Conservation (phyloP, 2,113 vertebrate species). For the Ascaphus truei region DNA sequence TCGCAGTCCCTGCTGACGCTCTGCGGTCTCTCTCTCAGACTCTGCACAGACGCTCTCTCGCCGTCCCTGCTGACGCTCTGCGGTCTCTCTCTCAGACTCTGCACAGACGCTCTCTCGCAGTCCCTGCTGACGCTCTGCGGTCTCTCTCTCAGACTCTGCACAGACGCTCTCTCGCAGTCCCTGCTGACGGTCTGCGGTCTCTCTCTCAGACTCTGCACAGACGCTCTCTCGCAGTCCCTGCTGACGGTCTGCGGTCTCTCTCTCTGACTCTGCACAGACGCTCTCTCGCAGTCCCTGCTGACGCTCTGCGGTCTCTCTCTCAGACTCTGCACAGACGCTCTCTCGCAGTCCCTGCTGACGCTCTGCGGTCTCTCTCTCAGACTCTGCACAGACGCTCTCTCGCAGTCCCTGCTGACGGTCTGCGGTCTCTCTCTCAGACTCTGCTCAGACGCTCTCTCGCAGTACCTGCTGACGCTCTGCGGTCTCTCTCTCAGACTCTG, state of each 20-base stretch:
- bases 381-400: neutral
- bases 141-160: neutral
- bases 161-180: neutral
- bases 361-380: neutral
- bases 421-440: fast-evolving
- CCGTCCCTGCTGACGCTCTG: neutral
- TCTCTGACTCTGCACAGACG: neutral
- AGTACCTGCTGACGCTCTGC: too few relatives aligned
- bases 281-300: neutral
- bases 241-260: too few relatives aligned
- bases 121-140: too few relatives aligned
- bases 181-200: fast-evolving
- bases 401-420: neutral
- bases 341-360: too few relatives aligned
- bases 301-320: neutral
- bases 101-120: neutral
- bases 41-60: neutral
- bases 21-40: neutral
- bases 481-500: neutral
- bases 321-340: neutral
- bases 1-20: too few relatives aligned
- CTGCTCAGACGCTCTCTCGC: neutral
- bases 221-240: neutral
- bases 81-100: fast-evolving
- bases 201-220: neutral